phyloP scores from a whole-genome alignment of 2,797 vertebrate species.

The Paedocypris micromegethes region DNA sequence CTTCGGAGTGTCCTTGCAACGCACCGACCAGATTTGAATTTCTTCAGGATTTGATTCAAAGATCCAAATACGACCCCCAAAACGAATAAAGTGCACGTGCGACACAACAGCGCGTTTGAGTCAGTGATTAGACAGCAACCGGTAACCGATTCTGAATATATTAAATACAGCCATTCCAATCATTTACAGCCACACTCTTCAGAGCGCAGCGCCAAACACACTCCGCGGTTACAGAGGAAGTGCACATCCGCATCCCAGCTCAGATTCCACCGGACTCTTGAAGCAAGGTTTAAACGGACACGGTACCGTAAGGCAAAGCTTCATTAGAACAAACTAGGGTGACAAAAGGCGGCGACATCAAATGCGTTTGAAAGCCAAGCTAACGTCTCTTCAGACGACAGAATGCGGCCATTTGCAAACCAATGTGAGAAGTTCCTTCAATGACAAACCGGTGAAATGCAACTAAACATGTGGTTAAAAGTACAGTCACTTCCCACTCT shows the following conservation, averaged over 20 bases:
- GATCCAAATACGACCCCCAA: background rate
- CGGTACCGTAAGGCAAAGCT: slow-evolving; percentile 62
- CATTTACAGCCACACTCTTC: slow-evolving; percentile 60
- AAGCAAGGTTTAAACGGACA: slow-evolving; percentile 67
- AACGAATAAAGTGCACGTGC: slow-evolving; percentile 69
- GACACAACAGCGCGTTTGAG: slow-evolving; percentile 67
- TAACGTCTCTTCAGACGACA: no score
- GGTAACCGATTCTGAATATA: slow-evolving; percentile 64
- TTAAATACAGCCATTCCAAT: slow-evolving; percentile 72
- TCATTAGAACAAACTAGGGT: no score
- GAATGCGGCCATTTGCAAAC: no score
- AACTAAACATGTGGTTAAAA: background rate
- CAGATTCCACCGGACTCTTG: slow-evolving; percentile 22
- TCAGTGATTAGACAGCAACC: slow-evolving; percentile 63
- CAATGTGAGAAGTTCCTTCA: no score
- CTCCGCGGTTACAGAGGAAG: no score
- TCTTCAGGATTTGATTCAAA: no score
- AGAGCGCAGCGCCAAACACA: slow-evolving; percentile 44
- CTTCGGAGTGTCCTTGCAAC: no score
- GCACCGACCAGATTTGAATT: no score
- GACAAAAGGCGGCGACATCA: no score
- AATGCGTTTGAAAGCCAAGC: no score
- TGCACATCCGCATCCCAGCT: no score
- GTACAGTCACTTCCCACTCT: slow-evolving; percentile 78
- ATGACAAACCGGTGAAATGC: no score